Base-by-base conservation (phyloP, 2,888 invertebrate genomes). In the Capitulum mitella region DNA sequence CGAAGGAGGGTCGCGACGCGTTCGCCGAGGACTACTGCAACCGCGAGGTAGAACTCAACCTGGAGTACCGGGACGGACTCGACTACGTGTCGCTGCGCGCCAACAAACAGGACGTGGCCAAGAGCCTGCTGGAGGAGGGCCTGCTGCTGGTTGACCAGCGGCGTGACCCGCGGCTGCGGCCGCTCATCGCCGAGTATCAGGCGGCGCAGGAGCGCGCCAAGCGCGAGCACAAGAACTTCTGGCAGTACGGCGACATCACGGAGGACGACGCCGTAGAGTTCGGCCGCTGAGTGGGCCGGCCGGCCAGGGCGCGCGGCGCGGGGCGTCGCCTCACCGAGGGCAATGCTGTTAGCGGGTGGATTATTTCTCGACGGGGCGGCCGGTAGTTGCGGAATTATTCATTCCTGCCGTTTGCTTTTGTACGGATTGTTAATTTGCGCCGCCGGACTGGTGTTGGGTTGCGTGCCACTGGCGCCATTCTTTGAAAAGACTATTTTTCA, bases 201-300 rank as follows among this genome's bases (percentile, higher is more conserved):
- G 90, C 90, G 79, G 95, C 96, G 75, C 94, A 97, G 86, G 92
- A 93, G 82, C 89, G 90, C 82, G 98, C 98, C 37, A 93, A 93
- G 87, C 91, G 91, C 84, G 90, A 91, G 83, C 95, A 95, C 86
- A 89, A 91, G 83, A 94, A 93, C 86, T 92, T 99, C 84, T 99
- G 98, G 98, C 92, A 93, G 85, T 98, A 98, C 85, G 99, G 99
- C n/a, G 99, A 99, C 87, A 95, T 98, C 87, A 94, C 93, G 81
- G 95, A 94, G 82, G 96, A 95, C 84, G 96, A 97, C 86, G 94
- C 93, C 77, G 89, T 89, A 83, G 91, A 91, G 84, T 91, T 91
- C 85, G 91, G 91, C 14, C 64, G 64, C 64, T 64, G 22, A 22
- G 34, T 5, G 19, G 64, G 12, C 6, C 19, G 34, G 19, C 34